Evolutionary conservation across 2,797 vertebrate species (phyloP).

Genomic region (Chaetodon trifasciatus): DNA sequence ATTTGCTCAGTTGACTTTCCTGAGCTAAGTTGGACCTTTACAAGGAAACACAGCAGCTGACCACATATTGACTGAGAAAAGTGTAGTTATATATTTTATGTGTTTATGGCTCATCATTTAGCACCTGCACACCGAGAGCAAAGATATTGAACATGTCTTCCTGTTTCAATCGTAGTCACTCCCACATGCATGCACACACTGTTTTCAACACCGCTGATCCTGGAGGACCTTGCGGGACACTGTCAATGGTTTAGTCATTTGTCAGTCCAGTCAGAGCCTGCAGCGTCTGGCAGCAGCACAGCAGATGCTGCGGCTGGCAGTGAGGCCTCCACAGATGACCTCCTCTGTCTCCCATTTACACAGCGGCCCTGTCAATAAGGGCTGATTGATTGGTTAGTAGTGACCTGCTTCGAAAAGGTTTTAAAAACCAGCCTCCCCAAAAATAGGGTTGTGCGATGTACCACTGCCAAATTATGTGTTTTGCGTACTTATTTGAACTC

Average conservation of each 20-base stretch:
- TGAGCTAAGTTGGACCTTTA: neutral
- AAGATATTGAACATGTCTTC: neutral
- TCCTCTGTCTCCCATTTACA: slow-evolving; percentile 38
- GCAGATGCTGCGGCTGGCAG: slow-evolving; percentile 46
- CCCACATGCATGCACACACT: neutral
- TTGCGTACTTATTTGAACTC: neutral
- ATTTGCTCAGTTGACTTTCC: neutral
- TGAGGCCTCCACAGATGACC: slow-evolving; percentile 37
- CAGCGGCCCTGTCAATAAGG: slow-evolving; percentile 30
- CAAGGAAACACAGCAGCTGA: neutral
- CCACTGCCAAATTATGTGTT: neutral
- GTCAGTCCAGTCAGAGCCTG: slow-evolving; percentile 32
- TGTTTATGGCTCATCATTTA: neutral
- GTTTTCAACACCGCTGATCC: slow-evolving; percentile 26
- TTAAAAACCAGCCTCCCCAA: slow-evolving; percentile 7
- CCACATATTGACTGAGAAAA: neutral
- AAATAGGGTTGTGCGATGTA: slow-evolving; percentile 5
- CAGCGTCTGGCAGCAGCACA: slow-evolving; percentile 27
- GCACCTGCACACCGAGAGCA: neutral
- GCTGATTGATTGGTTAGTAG: slow-evolving; percentile 46
- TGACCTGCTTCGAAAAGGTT: slow-evolving; percentile 50
- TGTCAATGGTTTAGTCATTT: slow-evolving; percentile 37
- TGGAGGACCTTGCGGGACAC: slow-evolving; percentile 2
- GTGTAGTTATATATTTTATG: too few species aligned
- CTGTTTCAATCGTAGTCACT: neutral